Conservation (phyloP, 1,140 invertebrate species). For the Leguminivora glycinivorella region DNA sequence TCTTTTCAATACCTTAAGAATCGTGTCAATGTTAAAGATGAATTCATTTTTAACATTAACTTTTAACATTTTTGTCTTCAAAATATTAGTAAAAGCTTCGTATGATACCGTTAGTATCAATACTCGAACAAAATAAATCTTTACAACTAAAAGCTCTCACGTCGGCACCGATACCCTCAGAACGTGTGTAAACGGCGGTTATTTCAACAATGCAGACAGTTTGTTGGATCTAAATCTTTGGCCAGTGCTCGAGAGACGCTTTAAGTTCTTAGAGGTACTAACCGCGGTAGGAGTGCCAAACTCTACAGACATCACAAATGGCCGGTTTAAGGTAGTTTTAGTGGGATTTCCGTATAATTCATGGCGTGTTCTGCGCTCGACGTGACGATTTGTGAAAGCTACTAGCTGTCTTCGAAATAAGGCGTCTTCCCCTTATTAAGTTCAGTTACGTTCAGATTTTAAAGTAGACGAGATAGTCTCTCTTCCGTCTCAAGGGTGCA, state of each 20-base stretch:
- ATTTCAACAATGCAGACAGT: conserved; percentile 12
- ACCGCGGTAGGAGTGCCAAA: conserved; percentile 16
- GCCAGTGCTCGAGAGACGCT: conserved; percentile 8
- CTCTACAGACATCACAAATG: conserved; percentile 24
- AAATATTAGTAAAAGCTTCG: neutral
- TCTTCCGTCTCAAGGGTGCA: neutral
- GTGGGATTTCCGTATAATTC: conserved; percentile 28
- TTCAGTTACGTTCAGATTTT: conserved; percentile 9
- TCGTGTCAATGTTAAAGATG: too few species aligned
- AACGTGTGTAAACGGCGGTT: conserved; percentile 7
- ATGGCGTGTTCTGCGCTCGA: conserved; percentile 35
- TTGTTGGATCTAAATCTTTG: conserved; percentile 10
- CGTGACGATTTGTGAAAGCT: conserved; percentile 42
- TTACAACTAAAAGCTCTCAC: neutral
- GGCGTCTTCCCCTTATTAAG: neutral
- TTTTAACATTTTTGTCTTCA: neutral
- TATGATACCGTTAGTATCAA: neutral
- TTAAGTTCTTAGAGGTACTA: conserved; percentile 24
- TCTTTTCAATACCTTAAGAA: too few species aligned
- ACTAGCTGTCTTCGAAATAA: conserved; percentile 32
- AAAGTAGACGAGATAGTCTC: neutral
- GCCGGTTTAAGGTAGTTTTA: conserved; percentile 18
- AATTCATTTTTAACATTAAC: too few species aligned
- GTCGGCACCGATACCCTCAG: neutral
- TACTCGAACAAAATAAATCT: neutral